Evolutionary conservation across 2,888 invertebrate genomes (phyloP).

Genomic region (Thysanoteuthis rhombus): DNA sequence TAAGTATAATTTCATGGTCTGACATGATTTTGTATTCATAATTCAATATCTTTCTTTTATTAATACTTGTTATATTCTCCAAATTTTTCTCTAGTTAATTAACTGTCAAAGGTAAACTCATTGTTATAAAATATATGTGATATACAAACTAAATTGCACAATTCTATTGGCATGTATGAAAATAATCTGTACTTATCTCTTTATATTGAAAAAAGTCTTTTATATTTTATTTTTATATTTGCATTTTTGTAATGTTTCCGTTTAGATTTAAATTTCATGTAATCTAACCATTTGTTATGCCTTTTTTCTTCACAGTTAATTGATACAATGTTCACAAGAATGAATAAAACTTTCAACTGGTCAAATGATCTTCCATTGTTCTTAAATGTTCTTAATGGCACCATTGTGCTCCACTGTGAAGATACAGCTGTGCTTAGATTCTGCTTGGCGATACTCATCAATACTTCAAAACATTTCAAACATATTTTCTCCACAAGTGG

Average conservation of each 20-base stretch:
- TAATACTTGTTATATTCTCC: no score
- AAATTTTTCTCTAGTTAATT: no score
- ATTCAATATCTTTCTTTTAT: neutral
- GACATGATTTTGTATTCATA: neutral
- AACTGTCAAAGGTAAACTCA: no score
- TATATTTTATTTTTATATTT: no score
- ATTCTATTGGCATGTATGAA: no score
- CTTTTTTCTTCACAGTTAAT: conserved; percentile 74
- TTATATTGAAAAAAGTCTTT: no score
- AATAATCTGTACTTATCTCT: no score
- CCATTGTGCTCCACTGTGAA: conserved; percentile 94
- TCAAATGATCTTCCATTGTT: conserved; percentile 97
- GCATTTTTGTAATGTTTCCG: no score
- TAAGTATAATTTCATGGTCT: conserved; percentile 45
- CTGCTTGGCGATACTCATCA: conserved; percentile 96
- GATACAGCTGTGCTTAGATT: conserved; percentile 94
- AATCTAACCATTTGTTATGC: neutral
- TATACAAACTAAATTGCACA: no score
- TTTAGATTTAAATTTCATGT: no score
- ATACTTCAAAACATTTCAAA: conserved; percentile 89
- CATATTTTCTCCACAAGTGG: conserved; percentile 98
- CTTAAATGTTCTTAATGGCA: conserved; percentile 95
- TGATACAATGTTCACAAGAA: conserved; percentile 95
- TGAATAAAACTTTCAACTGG: conserved; percentile 96
- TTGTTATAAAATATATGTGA: no score